Base-by-base conservation (phyloP, 2,113 vertebrate species). In the Polyodon spathula region DNA sequence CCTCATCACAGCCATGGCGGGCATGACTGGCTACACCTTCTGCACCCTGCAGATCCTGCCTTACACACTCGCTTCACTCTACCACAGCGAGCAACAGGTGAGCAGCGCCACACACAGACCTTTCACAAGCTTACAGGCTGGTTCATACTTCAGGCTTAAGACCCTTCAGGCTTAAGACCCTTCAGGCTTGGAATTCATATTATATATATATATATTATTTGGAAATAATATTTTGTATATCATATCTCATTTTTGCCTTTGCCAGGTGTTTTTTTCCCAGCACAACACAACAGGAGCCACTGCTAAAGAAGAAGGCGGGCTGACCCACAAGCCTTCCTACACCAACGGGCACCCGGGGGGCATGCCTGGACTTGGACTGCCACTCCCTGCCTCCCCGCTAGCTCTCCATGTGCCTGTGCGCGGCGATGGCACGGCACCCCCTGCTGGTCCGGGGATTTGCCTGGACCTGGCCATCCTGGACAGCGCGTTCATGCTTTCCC, bases 381-480 rank as follows among this genome's bases (percentile, higher is more conserved):
- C 65, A 75, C 74, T 0, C 27, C 56, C 69, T 1, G 40, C 64
- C 1, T 8, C 72, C 41, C 5, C 72, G 43, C 72, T 76, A 0
- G 53, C 81, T 1, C 71, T 54, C 11, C 38, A 59, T 1, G 42
- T 68, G 16, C 54, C 69, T 8, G 37, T 71, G 8, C 2, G 54
- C 5, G 6, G 63, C 15, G 57, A 70, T 1, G 37, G 43, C 0
- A 62, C 59, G 5, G 12, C 68, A 1, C 48, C 81, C 0, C 27
- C 54, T 1, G 16, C 37, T 17, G 74, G 73, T 57, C 76, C 88
- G 4, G 92, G 90, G 17, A 90, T 92, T 71, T 91, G 92, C 73
- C 68, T 90, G 71, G 92, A 94, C 77, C 74, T 94, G 1, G 92
- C 92, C 57, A 82, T 93, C 67, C 68, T 94, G 75, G 92, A 94